phyloP scores from a whole-genome alignment of 2,113 vertebrate species.

The Alaudala cheleensis region DNA sequence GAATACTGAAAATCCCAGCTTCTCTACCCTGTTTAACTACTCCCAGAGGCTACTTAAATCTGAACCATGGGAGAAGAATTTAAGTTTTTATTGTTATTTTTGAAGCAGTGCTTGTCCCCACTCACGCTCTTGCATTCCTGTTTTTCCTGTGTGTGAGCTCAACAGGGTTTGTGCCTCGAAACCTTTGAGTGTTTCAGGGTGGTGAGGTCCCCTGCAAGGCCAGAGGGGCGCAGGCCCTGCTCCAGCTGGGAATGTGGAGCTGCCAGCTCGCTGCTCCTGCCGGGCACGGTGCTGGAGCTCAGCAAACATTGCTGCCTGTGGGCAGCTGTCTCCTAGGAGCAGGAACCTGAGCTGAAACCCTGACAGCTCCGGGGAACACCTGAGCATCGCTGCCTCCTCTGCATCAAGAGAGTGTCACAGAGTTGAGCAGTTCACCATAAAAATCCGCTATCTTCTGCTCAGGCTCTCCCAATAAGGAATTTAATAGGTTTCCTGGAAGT shows the following conservation, averaged over 20 bases:
- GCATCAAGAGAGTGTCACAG: neutral
- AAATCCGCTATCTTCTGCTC: neutral
- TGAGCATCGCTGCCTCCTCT: neutral
- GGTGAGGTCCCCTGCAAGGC: neutral
- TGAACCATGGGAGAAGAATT: neutral
- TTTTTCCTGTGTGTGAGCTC: neutral
- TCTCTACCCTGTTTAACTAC: neutral
- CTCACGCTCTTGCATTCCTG: neutral
- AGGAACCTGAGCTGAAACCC: neutral
- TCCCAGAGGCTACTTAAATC: conserved; percentile 7
- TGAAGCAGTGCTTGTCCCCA: neutral
- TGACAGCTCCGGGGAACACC: neutral
- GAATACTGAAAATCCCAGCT: neutral
- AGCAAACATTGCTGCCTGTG: neutral
- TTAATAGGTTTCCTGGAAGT: neutral
- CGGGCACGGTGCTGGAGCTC: neutral
- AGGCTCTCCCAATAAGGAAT: neutral
- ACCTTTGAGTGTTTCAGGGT: neutral
- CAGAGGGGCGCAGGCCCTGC: neutral
- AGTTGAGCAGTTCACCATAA: neutral
- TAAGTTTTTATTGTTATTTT: neutral
- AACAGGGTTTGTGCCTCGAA: neutral
- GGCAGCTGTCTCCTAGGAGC: conserved; percentile 27
- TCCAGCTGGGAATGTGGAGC: neutral
- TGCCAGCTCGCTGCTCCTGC: neutral